Base-by-base conservation (phyloP, 2,113 vertebrate species). In the Psittacus erithacus region DNA sequence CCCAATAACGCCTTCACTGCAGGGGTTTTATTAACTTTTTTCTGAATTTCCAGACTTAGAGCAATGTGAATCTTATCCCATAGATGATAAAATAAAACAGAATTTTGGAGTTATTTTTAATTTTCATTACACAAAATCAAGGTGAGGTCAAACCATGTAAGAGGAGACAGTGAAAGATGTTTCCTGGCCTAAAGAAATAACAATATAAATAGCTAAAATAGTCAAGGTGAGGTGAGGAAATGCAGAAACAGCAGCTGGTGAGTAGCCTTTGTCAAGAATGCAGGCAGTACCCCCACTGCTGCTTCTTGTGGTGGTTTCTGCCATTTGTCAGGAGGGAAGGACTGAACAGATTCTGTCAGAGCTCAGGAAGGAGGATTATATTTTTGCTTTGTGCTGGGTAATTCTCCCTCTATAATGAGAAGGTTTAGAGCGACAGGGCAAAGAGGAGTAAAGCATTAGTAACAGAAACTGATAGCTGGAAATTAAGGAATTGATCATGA, bases 401-500 rank as follows among this genome's bases (percentile, higher is more conserved):
- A 39, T 79, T 82, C 60, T 86, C 29, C 43, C 27, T 80, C 31
- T 75, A 0, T 78, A 74, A 77, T 74, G 33, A 83, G 38, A 75
- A 82, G 68, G 68, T 75, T 88, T 38, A 47, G 55, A 80, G 73
- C 50, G 85, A 44, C 33, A 19, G 57, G 27, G 19, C 44, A 70
- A 35, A 88, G 76, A 83, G 85, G 60, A 83, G 41, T 64, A 70
- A 88, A 83, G 68, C 1, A 0, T 77, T 53, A 31, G 68, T 69
- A 78, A 35, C 0, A 0, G 85, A 67, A 90, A 35, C 43, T 28
- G 47, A 71, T 47, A 84, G 64, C 64, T 88, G 95, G 63, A 94
- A 94, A 71, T 78, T 76, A 70, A 75, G 79, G 69, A 83, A 84
- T 93, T 92, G 75, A 74, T 84, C 44, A 15, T 75, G 73, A 83